Conservation (phyloP, 2,888 invertebrate genomes). For the Aphidius colemani region DNA sequence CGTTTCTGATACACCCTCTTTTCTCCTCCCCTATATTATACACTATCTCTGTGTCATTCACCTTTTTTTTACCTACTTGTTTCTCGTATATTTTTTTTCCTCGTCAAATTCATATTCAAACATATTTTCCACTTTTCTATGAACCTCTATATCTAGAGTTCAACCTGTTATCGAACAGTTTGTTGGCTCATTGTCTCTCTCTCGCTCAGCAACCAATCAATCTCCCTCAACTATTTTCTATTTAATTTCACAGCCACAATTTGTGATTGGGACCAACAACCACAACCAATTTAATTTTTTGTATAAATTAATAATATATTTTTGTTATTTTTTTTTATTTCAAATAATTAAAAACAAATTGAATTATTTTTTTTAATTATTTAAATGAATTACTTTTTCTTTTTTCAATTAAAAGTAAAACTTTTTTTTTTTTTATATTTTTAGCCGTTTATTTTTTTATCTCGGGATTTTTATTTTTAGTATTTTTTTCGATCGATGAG, state of each 20-base stretch:
- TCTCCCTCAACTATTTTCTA: conserved; percentile 3
- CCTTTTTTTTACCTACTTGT: conserved; percentile 1
- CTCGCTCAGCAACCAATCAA: background rate
- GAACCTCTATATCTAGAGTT: background rate
- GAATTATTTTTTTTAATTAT: background rate
- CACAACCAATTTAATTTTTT: background rate
- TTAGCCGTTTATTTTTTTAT: background rate
- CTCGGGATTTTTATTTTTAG: background rate
- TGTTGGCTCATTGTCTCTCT: background rate
- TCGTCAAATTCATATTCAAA: no score
- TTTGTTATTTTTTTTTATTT: background rate
- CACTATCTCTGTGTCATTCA: conserved; percentile 1
- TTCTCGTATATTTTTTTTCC: background rate
- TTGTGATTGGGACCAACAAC: conserved; percentile 4
- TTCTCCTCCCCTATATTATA: background rate
- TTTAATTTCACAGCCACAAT: background rate
- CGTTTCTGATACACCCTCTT: background rate
- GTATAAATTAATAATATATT: background rate
- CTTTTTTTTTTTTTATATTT: background rate
- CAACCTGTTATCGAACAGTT: conserved; percentile 2
- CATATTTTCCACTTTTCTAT: no score
- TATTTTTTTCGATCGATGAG: conserved; percentile 1
- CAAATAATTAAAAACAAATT: background rate
- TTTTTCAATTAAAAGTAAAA: background rate
- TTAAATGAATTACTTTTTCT: background rate